Evolutionary conservation across 1,140 invertebrate genomes (phyloP), one percentile per base, ranked within the genome.

Genomic region (Pristionchus pacificus): DNA sequence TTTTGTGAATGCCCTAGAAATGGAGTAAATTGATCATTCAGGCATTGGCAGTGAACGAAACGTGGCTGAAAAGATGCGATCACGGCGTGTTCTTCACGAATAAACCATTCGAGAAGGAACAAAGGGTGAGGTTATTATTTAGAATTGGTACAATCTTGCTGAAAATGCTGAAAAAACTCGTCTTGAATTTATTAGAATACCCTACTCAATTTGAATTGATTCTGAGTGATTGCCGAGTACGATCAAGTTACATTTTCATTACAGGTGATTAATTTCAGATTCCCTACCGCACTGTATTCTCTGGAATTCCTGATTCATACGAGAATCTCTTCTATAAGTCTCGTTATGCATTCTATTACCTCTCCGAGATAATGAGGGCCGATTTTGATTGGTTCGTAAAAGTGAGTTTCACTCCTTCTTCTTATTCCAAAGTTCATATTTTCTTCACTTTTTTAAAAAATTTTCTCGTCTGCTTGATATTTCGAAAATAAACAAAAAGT

Each of bases 271-370:
- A n/a, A n/a, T n/a, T n/a, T n/a, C n/a, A 38, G 1, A 30, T 76
- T 71, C 71, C 70, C 32, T 71, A 74, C 60, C 38, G 31, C 29
- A 79, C 81, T 6, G 73, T 88, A 30, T 82, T 76, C 27, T 76
- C 86, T 14, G 72, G 84, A 33, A 90, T 95, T 0, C 85, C 88
- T 10, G 94, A 97, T 84, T 93, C 93, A 0, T 87, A 93, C 60
- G 88, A 94, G 74, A 89, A 91, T 82, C 86, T 97, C 13, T 96
- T 93, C 91, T 91, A 89, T 28, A 97, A 97, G 86, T 96, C 93
- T 0, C 93, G 93, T 85, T 90, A 90, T 80, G 93, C 92, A 0
- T 95, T 95, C 84, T 89, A 90, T 80, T 85, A 86, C 65, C 77
- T 80, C 14, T 85, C 81, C 65, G 74, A 83, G 19, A 64, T 84